Evolutionary conservation across 2,888 invertebrate species (phyloP).

Genomic region (Noctua janthe): DNA sequence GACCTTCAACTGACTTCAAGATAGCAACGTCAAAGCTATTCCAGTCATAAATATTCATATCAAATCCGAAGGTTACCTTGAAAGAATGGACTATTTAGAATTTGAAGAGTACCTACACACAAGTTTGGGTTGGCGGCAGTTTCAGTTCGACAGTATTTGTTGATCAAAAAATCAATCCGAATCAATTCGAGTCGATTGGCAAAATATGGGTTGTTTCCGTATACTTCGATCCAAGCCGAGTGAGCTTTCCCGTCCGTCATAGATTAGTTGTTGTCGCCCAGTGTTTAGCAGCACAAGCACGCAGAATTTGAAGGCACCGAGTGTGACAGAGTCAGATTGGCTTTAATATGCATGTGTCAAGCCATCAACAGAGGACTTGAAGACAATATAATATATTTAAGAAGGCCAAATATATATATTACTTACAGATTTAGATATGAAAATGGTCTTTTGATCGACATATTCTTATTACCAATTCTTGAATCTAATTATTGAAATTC

Average conservation of each 20-base stretch:
- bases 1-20: constrained; percentile 24
- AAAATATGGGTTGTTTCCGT: neutral
- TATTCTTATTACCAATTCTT: constrained; percentile 21
- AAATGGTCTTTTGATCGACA: constrained; percentile 6
- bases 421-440: constrained; percentile 1
- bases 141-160: neutral
- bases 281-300: neutral
- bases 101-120: neutral
- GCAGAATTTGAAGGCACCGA: constrained; percentile 1
- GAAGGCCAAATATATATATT: neutral
- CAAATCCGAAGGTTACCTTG: constrained; percentile 40
- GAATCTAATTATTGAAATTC: too few species aligned
- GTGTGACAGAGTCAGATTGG: neutral
- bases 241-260: neutral
- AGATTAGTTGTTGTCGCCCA: neutral
- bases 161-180: neutral
- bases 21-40: constrained; percentile 33
- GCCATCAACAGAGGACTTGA: neutral
- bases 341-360: constrained; percentile 11
- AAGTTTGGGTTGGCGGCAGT: neutral
- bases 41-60: constrained; percentile 52
- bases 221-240: neutral
- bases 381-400: constrained; percentile 28
- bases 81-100: constrained; percentile 42
- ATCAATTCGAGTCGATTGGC: neutral